A percentile compares a stretch with the other conserved stretches of the same genome.
These are phyloP conservation scores for Schlechtendalia chinensis DNA, from an alignment of 1,140 invertebrate species.

Conservation along the genomic window DNA sequence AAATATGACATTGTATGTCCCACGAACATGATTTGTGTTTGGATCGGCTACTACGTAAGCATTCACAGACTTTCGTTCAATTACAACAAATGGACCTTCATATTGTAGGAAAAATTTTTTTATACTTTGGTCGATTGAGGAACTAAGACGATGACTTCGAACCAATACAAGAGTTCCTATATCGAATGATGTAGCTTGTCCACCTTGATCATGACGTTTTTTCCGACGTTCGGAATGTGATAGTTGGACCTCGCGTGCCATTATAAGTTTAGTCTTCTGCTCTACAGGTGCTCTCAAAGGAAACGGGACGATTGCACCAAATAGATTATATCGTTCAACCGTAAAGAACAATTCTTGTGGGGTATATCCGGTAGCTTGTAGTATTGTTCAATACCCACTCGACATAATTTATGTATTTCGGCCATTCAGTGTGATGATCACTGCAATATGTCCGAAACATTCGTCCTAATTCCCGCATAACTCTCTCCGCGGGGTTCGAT, in stretches of 20 bases:
- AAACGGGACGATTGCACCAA: background rate
- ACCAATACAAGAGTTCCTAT: background rate
- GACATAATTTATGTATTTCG: background rate
- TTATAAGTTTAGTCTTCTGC: background rate
- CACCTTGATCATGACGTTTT: background rate
- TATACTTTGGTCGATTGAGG: background rate
- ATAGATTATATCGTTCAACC: background rate
- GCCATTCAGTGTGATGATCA: background rate
- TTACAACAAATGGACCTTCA: background rate
- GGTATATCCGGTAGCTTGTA: background rate
- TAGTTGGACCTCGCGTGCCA: background rate
- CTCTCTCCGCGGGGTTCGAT: background rate
- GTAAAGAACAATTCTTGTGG: background rate
- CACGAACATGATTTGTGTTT: too few relatives aligned
- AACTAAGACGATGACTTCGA: background rate
- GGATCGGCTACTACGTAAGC: background rate
- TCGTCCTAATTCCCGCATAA: background rate
- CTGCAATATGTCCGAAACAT: background rate
- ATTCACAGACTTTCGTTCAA: background rate
- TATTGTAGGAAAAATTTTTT: background rate
- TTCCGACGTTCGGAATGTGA: background rate
- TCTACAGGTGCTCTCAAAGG: accelerated
- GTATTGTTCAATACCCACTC: background rate
- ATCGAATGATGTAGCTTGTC: background rate
- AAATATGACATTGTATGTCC: too few relatives aligned